Percentiles rank a stretch among this genome's conserved stretches.
Evolutionary conservation across 2,888 invertebrate genomes (phyloP).

Genomic region (Chrysomela aeneicollis): DNA sequence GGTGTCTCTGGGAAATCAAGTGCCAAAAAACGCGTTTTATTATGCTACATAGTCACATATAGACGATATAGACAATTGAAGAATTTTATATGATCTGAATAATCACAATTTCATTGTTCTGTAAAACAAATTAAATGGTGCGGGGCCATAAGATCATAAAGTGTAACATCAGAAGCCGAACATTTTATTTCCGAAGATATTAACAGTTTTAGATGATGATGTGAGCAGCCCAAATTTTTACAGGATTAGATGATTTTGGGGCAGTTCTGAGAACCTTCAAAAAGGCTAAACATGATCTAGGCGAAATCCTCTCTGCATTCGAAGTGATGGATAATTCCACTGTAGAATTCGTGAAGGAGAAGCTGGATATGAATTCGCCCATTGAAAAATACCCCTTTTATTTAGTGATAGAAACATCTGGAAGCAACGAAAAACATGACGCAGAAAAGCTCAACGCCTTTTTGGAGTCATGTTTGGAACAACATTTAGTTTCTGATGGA

Average conservation of each 20-base stretch:
- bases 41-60: no score
- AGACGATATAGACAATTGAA: no score
- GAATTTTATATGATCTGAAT: no score
- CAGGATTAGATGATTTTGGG: slow-evolving; percentile 79
- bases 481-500: slow-evolving; percentile 79
- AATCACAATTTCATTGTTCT: no score
- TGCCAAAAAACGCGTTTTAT: no score
- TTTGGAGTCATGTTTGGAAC: slow-evolving; percentile 74
- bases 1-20: no score
- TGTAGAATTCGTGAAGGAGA: slow-evolving; percentile 69
- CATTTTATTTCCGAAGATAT: no score
- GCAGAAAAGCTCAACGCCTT: slow-evolving; percentile 83
- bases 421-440: slow-evolving; percentile 84
- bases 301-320: slow-evolving; percentile 92
- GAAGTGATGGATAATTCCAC: slow-evolving; percentile 88
- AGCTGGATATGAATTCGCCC: slow-evolving; percentile 69
- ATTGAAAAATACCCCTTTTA: slow-evolving; percentile 79
- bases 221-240: slow-evolving; percentile 36
- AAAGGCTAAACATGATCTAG: slow-evolving; percentile 76
- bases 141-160: no score
- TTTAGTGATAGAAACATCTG: slow-evolving; percentile 84
- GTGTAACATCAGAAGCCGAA: no score
- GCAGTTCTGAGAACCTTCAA: slow-evolving; percentile 78
- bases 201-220: no score
- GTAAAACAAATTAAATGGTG: no score